These are phyloP conservation scores for Marcusenius ussheri DNA, from an alignment of 2,113 vertebrate genomes.

Conservation along the genomic window DNA sequence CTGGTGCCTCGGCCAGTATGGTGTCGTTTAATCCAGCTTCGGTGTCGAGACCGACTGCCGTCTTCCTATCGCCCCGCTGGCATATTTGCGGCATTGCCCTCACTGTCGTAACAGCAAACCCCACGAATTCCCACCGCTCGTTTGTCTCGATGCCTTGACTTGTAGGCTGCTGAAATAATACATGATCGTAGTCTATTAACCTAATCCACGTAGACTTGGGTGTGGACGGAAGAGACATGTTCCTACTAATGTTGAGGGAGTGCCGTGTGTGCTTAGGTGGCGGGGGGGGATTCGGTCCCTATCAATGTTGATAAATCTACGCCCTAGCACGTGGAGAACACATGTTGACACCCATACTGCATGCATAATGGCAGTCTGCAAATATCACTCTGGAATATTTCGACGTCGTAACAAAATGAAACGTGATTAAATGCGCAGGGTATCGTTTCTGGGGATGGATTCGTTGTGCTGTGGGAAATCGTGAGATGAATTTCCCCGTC, in stretches of 20 bases:
- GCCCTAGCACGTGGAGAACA: not conserved
- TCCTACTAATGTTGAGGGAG: not conserved
- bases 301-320: not conserved
- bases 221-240: not conserved
- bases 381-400: not conserved
- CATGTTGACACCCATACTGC: not conserved
- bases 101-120: conserved; percentile 16
- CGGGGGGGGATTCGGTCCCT: not conserved
- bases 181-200: not conserved
- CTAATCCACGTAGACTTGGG: not conserved
- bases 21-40: not conserved
- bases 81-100: conserved; percentile 21
- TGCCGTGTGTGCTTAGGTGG: not conserved
- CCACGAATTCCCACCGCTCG: not conserved
- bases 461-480: not conserved
- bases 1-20: not conserved
- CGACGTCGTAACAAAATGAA: not conserved
- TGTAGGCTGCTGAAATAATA: not conserved
- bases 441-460: not conserved
- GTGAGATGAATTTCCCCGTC: not conserved
- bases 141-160: not conserved
- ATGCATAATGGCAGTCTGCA: not conserved
- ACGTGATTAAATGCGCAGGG: not conserved
- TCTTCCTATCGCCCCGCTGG: not conserved
- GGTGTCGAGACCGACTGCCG: not conserved